These are phyloP conservation scores for Odontesthes bonariensis DNA, from an alignment of 2,113 vertebrate species.

Conservation along the genomic window DNA sequence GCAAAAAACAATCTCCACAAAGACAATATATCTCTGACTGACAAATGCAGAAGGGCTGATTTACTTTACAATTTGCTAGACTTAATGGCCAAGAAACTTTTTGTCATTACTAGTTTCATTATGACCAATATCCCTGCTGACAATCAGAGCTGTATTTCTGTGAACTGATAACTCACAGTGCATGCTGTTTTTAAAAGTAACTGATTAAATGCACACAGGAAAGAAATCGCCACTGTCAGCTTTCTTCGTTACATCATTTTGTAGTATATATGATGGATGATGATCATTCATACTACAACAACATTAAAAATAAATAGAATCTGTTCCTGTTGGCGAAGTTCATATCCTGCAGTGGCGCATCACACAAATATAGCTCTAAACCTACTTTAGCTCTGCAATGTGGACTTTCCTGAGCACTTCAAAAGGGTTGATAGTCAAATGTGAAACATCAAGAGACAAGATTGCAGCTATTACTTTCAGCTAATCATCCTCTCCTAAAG, in stretches of 20 bases:
- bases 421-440: not conserved
- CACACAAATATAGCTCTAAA: conserved; percentile 16
- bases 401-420: not conserved
- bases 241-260: too few relatives aligned
- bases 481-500: too few relatives aligned
- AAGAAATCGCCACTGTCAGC: not conserved
- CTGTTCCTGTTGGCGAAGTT: not conserved
- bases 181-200: not conserved
- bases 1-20: conserved; percentile 31
- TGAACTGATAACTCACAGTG: not conserved
- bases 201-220: not conserved
- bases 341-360: too few relatives aligned
- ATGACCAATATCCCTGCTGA: not conserved
- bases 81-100: not conserved
- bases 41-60: not conserved
- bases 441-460: not conserved
- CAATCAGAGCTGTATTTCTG: not conserved
- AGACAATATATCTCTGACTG: conserved; percentile 45
- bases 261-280: not conserved
- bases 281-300: conserved; percentile 10
- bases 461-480: too few relatives aligned
- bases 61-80: not conserved
- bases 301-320: not conserved
- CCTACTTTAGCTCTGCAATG: not conserved
- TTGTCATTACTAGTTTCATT: not conserved